phyloP scores from a whole-genome alignment of 2,888 invertebrate species.

The Mimumesa dahlbomi region DNA sequence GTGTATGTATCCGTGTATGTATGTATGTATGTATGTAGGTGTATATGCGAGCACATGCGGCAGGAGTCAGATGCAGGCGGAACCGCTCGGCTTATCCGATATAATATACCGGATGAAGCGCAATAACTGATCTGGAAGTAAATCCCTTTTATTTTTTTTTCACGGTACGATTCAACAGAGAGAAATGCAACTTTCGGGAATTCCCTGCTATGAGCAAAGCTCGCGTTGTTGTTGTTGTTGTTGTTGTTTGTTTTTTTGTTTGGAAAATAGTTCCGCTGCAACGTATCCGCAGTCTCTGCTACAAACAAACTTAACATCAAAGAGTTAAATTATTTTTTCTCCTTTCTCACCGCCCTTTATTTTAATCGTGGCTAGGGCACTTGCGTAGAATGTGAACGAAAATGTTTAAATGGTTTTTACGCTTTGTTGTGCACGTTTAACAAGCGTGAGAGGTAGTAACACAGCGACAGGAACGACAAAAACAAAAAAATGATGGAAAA shows the following conservation, averaged over 20 bases:
- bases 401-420: neutral
- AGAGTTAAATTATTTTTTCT: conserved; percentile 28
- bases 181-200: conserved; percentile 42
- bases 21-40: neutral
- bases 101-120: conserved; percentile 57
- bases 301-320: conserved; percentile 32
- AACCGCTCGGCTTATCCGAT: conserved; percentile 49
- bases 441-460: too few species aligned
- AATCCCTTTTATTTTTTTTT: conserved; percentile 51
- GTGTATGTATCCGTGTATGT: too few species aligned
- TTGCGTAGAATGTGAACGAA: neutral
- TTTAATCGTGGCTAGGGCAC: too few species aligned
- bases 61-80: conserved; percentile 33
- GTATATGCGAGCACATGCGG: neutral
- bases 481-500: too few species aligned
- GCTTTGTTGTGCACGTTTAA: too few species aligned
- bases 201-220: neutral
- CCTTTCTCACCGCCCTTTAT: too few species aligned
- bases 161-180: conserved; percentile 46
- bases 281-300: conserved; percentile 13
- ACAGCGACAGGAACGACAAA: too few species aligned
- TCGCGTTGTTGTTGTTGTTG: too few species aligned
- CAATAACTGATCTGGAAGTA: conserved; percentile 56
- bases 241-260: neutral
- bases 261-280: conserved; percentile 38